A percentile compares a stretch with the other conserved stretches of the same genome.
Evolutionary conservation across 2,797 vertebrate species (phyloP).

Genomic region (Periophthalmus magnuspinnatus): DNA sequence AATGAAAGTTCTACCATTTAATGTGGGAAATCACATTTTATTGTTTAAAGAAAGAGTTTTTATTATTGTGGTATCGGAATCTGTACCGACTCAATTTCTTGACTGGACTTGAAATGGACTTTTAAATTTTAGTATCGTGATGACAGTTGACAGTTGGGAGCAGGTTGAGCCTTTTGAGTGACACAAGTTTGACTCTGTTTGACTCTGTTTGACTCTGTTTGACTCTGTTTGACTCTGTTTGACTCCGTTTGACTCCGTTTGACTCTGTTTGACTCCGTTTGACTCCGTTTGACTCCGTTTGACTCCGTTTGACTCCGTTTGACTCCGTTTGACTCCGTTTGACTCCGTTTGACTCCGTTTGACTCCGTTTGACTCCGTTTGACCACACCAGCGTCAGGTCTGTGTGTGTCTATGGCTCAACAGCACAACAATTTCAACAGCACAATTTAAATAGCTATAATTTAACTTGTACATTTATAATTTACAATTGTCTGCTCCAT

Average conservation of each 20-base stretch:
- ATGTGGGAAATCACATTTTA: too few relatives aligned
- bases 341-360: too few relatives aligned
- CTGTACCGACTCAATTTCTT: too few relatives aligned
- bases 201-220: slow-evolving; percentile 22
- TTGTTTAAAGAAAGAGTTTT: too few relatives aligned
- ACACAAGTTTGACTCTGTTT: too few relatives aligned
- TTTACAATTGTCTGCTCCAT: slow-evolving; percentile 26
- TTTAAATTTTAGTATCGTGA: too few relatives aligned
- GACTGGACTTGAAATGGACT: too few relatives aligned
- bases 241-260: slow-evolving; percentile 20
- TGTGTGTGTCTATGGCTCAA: neutral
- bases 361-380: slow-evolving; percentile 21
- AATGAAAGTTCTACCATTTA: too few relatives aligned
- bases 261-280: too few relatives aligned
- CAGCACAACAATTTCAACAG: slow-evolving; percentile 14
- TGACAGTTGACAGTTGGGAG: slow-evolving; percentile 24
- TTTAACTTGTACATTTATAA: neutral
- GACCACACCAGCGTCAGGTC: slow-evolving; percentile 5
- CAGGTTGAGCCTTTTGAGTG: slow-evolving; percentile 18
- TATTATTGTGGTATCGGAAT: too few relatives aligned
- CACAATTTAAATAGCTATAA: slow-evolving; percentile 7
- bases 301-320: too few relatives aligned
- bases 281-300: slow-evolving; percentile 17
- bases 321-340: slow-evolving; percentile 17
- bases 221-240: slow-evolving; percentile 23